Conservation (phyloP, 2,113 vertebrate species). For the Himantopus leucocephalus region DNA sequence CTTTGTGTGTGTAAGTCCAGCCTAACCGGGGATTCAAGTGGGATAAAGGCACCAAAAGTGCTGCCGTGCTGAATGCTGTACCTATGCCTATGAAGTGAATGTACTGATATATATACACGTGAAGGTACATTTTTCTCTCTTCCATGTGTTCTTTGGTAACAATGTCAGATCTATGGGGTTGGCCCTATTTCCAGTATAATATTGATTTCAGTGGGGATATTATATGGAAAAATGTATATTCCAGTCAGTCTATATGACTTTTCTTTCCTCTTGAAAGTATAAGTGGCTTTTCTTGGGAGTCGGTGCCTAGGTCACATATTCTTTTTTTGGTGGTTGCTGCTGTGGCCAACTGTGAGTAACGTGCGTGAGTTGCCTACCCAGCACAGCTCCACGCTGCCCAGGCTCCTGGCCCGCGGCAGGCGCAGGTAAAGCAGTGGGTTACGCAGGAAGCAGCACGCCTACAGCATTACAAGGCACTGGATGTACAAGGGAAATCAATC, state of each 20-base stretch:
- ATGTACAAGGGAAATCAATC: not conserved
- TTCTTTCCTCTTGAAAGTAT: not conserved
- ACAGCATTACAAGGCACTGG: not conserved
- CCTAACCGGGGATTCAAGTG: not conserved
- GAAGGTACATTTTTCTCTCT: not conserved
- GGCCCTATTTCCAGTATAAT: no score
- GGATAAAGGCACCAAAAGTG: not conserved
- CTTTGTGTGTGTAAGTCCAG: not conserved
- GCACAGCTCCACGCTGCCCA: not conserved
- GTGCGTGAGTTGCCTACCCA: not conserved
- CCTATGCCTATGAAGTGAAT: rapidly evolving
- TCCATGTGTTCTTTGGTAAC: not conserved
- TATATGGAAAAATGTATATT: not conserved
- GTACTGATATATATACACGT: rapidly evolving
- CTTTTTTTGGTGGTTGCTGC: not conserved
- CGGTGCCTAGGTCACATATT: rapidly evolving
- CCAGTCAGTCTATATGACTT: not conserved
- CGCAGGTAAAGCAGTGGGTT: not conserved
- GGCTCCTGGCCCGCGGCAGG: not conserved
- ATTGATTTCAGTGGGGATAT: not conserved
- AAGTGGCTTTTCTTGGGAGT: not conserved
- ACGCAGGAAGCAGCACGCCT: not conserved
- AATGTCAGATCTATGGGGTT: not conserved
- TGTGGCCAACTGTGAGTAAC: not conserved
- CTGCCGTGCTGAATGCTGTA: not conserved